Percentiles rank a stretch among this genome's conserved stretches.
These are phyloP conservation scores for Leptinotarsa rubiginosa DNA, from an alignment of 2,888 invertebrate genomes.

Conservation along the genomic window DNA sequence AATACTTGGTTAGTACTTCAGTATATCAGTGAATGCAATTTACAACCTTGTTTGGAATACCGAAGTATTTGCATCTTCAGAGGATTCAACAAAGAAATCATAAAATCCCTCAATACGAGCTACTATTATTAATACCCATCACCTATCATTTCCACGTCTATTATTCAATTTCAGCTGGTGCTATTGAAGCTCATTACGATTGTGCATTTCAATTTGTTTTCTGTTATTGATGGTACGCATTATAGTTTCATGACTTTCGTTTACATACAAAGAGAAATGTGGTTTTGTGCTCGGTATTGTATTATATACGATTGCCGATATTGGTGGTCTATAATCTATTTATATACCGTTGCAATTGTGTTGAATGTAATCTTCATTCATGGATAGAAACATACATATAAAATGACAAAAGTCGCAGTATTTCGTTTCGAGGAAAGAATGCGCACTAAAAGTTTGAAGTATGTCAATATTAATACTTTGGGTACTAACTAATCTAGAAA, in stretches of 20 bases:
- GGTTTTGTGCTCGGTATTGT: constrained; percentile 10
- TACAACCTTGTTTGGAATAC: constrained; percentile 24
- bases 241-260: constrained; percentile 8
- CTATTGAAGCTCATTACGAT: constrained; percentile 27
- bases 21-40: constrained; percentile 30
- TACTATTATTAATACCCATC: constrained; percentile 31
- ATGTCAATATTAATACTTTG: too few species aligned
- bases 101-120: constrained; percentile 29
- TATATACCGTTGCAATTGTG: too few species aligned
- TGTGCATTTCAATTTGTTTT: constrained; percentile 26
- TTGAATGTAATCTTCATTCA: too few species aligned
- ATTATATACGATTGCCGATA: neutral
- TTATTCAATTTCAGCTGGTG: constrained; percentile 30
- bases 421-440: too few species aligned
- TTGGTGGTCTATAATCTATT: neutral
- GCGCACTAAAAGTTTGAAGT: too few species aligned
- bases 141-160: constrained; percentile 26
- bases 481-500: too few species aligned
- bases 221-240: constrained; percentile 19
- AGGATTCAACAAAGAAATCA: constrained; percentile 31
- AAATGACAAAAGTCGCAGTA: too few species aligned
- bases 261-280: constrained; percentile 18
- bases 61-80: constrained; percentile 27
- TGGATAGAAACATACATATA: too few species aligned
- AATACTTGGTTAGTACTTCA: constrained; percentile 20